These are phyloP conservation scores for Larimichthys crocea DNA, from an alignment of 2,113 vertebrate genomes.

Conservation along the genomic window DNA sequence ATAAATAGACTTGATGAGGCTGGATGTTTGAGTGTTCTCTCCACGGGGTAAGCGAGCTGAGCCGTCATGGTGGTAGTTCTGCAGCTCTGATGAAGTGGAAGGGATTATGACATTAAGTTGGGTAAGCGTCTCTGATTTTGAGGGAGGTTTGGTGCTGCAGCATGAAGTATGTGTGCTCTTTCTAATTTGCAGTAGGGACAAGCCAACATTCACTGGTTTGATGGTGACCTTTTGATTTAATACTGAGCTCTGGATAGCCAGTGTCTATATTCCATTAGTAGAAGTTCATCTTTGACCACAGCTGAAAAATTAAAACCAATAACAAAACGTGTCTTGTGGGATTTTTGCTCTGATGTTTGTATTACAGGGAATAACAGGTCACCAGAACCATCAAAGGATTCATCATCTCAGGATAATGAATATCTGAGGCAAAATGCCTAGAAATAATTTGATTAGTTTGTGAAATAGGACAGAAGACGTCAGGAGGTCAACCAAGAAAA, in stretches of 20 bases:
- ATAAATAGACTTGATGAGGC: slow-evolving; percentile 81
- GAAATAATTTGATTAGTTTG: not conserved
- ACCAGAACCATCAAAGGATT: not conserved
- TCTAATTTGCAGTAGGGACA: slow-evolving; percentile 41
- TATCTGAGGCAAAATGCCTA: not conserved
- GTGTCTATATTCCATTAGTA: not conserved
- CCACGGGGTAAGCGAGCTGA: slow-evolving; percentile 64
- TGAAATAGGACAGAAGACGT: not conserved
- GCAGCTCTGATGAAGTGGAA: slow-evolving; percentile 70
- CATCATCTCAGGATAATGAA: not conserved
- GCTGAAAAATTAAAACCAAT: slow-evolving; percentile 6
- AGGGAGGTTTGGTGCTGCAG: slow-evolving; percentile 42
- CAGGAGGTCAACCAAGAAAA: not conserved
- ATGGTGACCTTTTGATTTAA: slow-evolving; percentile 17
- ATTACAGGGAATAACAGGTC: not conserved
- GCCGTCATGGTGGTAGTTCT: slow-evolving; percentile 63
- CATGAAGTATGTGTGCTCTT: slow-evolving; percentile 31
- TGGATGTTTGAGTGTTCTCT: slow-evolving; percentile 74
- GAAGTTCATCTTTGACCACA: slow-evolving; percentile 7
- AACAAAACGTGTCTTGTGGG: not conserved
- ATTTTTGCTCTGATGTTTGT: not conserved
- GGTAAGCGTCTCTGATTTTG: slow-evolving; percentile 64
- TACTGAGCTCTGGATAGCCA: not conserved
- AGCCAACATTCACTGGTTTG: slow-evolving; percentile 32
- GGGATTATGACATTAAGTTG: slow-evolving; percentile 76